Base-by-base conservation (phyloP, 1,140 invertebrate species). In the Philotrypesis tridentata region DNA sequence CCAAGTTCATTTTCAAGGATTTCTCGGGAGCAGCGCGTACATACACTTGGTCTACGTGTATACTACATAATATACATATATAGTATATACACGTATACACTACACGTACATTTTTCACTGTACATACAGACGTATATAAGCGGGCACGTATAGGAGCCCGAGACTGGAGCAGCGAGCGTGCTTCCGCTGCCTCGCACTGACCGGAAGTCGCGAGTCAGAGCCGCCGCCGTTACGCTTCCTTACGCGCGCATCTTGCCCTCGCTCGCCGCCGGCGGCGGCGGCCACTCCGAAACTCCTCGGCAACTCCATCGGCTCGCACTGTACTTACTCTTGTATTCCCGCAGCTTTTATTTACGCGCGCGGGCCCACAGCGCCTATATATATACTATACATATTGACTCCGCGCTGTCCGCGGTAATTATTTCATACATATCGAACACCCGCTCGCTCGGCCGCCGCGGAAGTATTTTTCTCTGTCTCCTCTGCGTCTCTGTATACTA, bases 171-270 rank as follows among this genome's bases (percentile, higher is more conserved):
- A 88, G 85, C 85, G 86, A 89, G 88, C 89, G 89, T 90, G 84
- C 88, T 89, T 89, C 89, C 88, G 87, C 48, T 55, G 48, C 4
- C 21, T n/a, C 21, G 87, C 85, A 80, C 85, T 88, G 88, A 89
- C 89, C 89, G 89, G 89, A 89, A 89, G 87, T 88, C 87, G 88
- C 89, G 87, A 88, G 87, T 88, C 87, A 87, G 71, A 80, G 87
- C 87, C 87, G 86, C 85, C 61, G 31, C 85, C 88, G 88, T 89
- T 88, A 89, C 88, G 88, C 88, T 89, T 87, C 87, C 88, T 88
- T 88, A 89, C 86, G 86, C 86, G 87, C 87, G 86, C 85, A 86
- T 85, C 87, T 85, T 43, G 70, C 70, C 37, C 70, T 37, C 70
- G n/a, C n/a, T n/a, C n/a, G n/a, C n/a, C n/a, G n/a, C n/a, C n/a